Evolutionary conservation across 2,113 vertebrate genomes (phyloP), one percentile per base, ranked within the genome.

Genomic region (Morone saxatilis): DNA sequence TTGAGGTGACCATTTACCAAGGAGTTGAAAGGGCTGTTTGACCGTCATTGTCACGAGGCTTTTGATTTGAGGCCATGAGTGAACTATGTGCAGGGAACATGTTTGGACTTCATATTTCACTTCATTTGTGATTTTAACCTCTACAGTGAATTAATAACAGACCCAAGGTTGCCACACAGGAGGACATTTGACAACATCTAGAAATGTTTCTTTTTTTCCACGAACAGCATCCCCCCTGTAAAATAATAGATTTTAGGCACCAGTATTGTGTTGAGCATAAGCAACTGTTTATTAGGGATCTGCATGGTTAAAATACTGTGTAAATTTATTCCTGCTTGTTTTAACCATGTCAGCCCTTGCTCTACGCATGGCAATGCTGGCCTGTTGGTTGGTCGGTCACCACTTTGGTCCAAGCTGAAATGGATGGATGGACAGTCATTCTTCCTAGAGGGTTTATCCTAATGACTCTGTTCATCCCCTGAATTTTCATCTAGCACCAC

Each of bases 11-110:
- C 78, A 78, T 87, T 84, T 81, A 73, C 41, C 3, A 14, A 59
- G 71, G 82, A 86, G 38, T 16, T 78, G 63, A 88, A 74, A 63
- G 40, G 69, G 7, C 41, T 77, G 69, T 79, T 66, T 81, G 70
- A 81, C 62, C 7, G 12, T 81, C 75, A 80, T 62, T 80, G 76
- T 84, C 20, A 80, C 20, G 40, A 80, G 71, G 78, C 78, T 81
- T 89, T 86, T 84, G 36, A 87, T 82, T 71, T 82, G 50, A 67
- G 47, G 76, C 1, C 7, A 1, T 71, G 31, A 60, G 22, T 67
- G 56, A 84, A 57, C 22, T 77, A 51, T 1, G 1, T 61, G 51
- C 53, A 36, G 20, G 68, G 73, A 74, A 57, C n/a, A 36, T 54
- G 47, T 76, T 68, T 70, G 47, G 57, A 45, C 75, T 61, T 54